Evolutionary conservation across 1,140 invertebrate genomes (phyloP).

Genomic region (Diuraphis noxia): DNA sequence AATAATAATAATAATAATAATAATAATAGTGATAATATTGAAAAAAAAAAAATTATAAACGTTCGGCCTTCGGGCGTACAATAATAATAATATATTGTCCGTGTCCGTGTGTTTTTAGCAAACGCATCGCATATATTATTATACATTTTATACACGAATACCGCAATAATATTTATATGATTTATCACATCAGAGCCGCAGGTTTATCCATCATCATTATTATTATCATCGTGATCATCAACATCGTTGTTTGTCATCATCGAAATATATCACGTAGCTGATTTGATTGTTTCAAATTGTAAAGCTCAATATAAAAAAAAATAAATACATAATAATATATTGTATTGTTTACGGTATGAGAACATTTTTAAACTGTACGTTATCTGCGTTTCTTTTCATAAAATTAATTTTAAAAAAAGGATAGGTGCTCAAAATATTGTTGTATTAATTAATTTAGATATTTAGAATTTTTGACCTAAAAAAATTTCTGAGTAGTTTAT

Average conservation of each 20-base stretch:
- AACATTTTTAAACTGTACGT: not conserved
- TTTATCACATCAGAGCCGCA: not conserved
- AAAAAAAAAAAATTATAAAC: not conserved
- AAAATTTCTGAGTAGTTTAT: no score
- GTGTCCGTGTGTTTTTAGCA: not conserved
- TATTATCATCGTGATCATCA: not conserved
- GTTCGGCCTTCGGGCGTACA: not conserved
- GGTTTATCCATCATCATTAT: not conserved
- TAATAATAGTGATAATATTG: not conserved
- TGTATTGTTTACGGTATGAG: not conserved
- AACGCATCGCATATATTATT: not conserved
- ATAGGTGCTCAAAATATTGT: not conserved
- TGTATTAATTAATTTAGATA: not conserved
- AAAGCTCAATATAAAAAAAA: no score
- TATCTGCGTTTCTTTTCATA: not conserved
- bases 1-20: not conserved
- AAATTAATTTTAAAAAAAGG: not conserved
- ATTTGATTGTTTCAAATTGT: not conserved
- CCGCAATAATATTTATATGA: not conserved
- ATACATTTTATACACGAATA: not conserved
- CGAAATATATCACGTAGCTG: not conserved
- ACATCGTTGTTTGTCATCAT: not conserved
- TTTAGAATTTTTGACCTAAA: no score
- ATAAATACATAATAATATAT: no score
- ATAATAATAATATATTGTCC: slow-evolving; percentile 10